Evolutionary conservation across 2,888 invertebrate species (phyloP).

Genomic region (Drosophila birchii): DNA sequence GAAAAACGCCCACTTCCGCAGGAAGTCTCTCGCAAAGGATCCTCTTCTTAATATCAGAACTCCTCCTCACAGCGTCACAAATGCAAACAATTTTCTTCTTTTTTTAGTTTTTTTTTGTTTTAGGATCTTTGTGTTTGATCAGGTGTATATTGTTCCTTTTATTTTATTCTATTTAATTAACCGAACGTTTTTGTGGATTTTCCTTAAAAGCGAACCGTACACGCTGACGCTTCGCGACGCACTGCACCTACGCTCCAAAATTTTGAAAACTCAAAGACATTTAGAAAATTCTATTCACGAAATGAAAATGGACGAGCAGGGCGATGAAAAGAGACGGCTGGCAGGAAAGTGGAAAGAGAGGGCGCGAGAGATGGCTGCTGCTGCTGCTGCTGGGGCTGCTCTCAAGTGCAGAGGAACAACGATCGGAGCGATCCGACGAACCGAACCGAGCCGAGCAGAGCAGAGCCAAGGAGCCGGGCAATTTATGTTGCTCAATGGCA

Average conservation of each 20-base stretch:
- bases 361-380: conserved; percentile 26
- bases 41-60: conserved; percentile 10
- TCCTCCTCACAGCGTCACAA: neutral
- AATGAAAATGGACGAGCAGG: conserved; percentile 40
- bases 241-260: conserved; percentile 85
- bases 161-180: conserved; percentile 22
- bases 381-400: conserved; percentile 13
- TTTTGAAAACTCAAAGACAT: conserved; percentile 77
- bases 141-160: conserved; percentile 12
- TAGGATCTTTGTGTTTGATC: neutral
- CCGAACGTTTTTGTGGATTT: conserved; percentile 10
- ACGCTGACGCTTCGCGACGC: conserved; percentile 83
- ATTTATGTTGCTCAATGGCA: conserved; percentile 70
- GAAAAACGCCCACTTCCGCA: conserved; percentile 69
- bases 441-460: conserved; percentile 29
- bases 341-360: conserved; percentile 50
- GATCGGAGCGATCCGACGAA: conserved; percentile 12
- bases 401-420: conserved; percentile 66
- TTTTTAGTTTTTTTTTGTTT: neutral
- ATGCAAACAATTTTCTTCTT: no score
- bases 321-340: conserved; percentile 50
- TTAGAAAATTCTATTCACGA: conserved; percentile 72
- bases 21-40: neutral
- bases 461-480: conserved; percentile 65
- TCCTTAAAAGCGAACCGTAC: conserved; percentile 56